Conservation (phyloP, 2,797 vertebrate species). For the Forpus xanthops region DNA sequence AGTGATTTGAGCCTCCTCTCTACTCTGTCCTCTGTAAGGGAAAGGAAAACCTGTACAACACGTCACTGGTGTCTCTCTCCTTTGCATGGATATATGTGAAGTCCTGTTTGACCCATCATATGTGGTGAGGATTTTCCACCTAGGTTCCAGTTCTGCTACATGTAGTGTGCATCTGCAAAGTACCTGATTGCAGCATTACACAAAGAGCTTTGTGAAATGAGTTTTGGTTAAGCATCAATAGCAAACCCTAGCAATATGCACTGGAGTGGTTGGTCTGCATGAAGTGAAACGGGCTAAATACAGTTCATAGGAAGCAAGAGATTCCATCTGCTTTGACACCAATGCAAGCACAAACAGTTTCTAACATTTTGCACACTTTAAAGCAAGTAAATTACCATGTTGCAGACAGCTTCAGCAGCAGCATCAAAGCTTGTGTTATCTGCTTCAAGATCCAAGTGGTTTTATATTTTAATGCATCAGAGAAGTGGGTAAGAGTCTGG, state of each 20-base stretch:
- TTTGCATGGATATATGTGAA: background rate
- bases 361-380: background rate
- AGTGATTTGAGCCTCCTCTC: background rate
- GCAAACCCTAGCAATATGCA: background rate
- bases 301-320: background rate
- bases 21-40: background rate
- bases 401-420: background rate
- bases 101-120: background rate
- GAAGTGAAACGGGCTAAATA: background rate
- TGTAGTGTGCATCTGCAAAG: accelerated
- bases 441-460: background rate
- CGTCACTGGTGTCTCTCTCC: background rate
- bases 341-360: background rate
- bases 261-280: background rate
- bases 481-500: background rate
- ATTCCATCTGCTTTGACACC: background rate
- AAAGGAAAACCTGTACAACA: background rate
- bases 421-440: background rate
- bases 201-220: background rate
- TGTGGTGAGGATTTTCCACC: background rate
- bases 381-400: background rate
- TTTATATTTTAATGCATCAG: background rate
- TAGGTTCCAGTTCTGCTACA: background rate
- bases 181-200: background rate
- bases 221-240: background rate